Base-by-base conservation (phyloP, 1,140 invertebrate genomes). In the Ptiloglossa arizonensis region DNA sequence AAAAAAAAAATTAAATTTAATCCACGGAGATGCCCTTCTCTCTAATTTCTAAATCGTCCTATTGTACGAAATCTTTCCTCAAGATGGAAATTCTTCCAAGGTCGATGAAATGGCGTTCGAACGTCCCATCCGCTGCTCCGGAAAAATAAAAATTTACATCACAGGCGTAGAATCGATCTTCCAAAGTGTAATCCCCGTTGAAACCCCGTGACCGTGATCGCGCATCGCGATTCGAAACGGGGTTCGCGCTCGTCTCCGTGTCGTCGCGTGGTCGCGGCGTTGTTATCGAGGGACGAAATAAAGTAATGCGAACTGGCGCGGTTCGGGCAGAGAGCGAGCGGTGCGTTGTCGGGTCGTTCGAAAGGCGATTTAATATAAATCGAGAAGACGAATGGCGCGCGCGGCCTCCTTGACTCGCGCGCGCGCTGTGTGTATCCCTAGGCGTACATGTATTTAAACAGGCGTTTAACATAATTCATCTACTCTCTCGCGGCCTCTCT, bases 391-490 rank as follows among this genome's bases (percentile, higher is more conserved):
- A 89, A 91, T 90, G 87, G 87, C 76, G 81, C 87, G 83, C 82
- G 88, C 87, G 89, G 78, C 79, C 86, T 85, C 78, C 82, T 88
- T 89, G 89, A 88, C 86, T 87, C 41, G 81, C 71, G 75, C 83
- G 74, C 83, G 76, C 66, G 35, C 46, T 71, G 66, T 87, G 72
- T 87, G 87, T 89, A 89, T 89, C 89, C 89, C 85, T 86, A 87
- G 86, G 87, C 88, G 83, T 88, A 91, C 89, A 91, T 88, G 89
- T 92, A 91, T 90, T 92, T 91, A 91, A 91, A 90, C 89, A 90
- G 87, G 86, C 90, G 87, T 91, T 92, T 91, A 91, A 91, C 90
- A 91, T 92, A 90, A 90, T 91, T 92, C 90, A 91, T 91, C 88
- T 88, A 88, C 86, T 86, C 78, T 71, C 63, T 77, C 72, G 62